phyloP scores from a whole-genome alignment of 1,140 invertebrate species.

The Vollenhovia emeryi region DNA sequence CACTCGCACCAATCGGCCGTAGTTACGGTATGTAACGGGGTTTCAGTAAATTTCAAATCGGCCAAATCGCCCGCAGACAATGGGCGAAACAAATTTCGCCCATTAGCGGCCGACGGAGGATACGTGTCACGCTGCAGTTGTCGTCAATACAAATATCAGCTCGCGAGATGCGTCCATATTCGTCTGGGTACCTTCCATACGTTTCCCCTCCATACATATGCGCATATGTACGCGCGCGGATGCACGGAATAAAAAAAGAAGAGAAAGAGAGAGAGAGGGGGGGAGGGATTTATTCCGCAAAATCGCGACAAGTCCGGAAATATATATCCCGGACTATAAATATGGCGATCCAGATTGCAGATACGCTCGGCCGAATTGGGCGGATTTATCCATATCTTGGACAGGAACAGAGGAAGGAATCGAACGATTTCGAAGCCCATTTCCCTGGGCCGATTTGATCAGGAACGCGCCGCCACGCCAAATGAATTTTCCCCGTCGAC shows the following conservation, averaged over 20 bases:
- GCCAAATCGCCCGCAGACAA: constrained; percentile 67
- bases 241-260: neutral
- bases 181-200: neutral
- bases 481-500: constrained; percentile 25
- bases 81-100: constrained; percentile 71
- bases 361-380: neutral
- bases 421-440: neutral
- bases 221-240: neutral
- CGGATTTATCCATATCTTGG: constrained; percentile 14
- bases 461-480: neutral
- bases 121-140: constrained; percentile 66
- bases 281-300: constrained; percentile 56
- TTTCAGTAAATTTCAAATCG: constrained; percentile 67
- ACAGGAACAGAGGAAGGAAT: neutral
- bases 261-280: constrained; percentile 22
- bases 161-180: constrained; percentile 59
- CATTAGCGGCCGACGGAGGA: constrained; percentile 66
- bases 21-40: constrained; percentile 21
- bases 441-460: constrained; percentile 2
- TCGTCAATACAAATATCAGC: constrained; percentile 74
- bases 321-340: constrained; percentile 27
- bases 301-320: constrained; percentile 48
- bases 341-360: constrained; percentile 27
- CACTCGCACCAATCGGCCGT: constrained; percentile 19
- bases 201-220: neutral